These are phyloP conservation scores for Cremastinae sp. DNA, from an alignment of 2,888 invertebrate species.

Conservation along the genomic window DNA sequence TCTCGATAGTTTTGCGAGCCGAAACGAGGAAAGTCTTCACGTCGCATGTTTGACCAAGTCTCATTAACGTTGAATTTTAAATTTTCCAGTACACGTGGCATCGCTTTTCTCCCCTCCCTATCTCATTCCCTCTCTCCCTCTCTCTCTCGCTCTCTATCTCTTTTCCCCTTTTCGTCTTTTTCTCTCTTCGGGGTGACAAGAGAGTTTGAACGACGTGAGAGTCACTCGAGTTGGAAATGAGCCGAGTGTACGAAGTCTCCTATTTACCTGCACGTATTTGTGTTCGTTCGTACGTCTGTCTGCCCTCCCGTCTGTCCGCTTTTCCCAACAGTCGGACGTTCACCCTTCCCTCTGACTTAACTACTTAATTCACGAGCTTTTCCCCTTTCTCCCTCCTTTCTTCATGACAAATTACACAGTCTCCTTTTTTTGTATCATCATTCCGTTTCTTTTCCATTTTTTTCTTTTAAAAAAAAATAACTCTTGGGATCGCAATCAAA, in stretches of 20 bases:
- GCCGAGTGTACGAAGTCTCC: constrained; percentile 46
- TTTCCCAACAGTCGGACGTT: constrained; percentile 52
- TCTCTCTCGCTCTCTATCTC: constrained; percentile 29
- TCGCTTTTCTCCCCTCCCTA: constrained; percentile 19
- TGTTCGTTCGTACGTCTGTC: background rate
- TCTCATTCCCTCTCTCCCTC: constrained; percentile 5
- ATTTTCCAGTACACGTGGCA: constrained; percentile 56
- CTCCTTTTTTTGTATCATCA: too few relatives aligned
- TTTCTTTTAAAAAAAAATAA: too few relatives aligned
- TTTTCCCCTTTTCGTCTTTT: too few relatives aligned
- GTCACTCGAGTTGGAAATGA: constrained; percentile 53
- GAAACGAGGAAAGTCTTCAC: constrained; percentile 34
- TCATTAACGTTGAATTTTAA: constrained; percentile 76
- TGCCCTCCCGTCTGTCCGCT: constrained; percentile 10
- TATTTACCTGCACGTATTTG: constrained; percentile 17
- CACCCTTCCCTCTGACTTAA: constrained; percentile 50
- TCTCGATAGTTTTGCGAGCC: constrained; percentile 45
- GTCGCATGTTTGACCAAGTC: constrained; percentile 70
- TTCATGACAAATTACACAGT: constrained; percentile 19
- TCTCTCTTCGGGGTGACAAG: constrained; percentile 7
- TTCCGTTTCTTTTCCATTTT: too few relatives aligned
- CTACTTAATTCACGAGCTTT: constrained; percentile 55
- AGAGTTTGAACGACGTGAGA: constrained; percentile 52
- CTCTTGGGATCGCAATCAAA: too few relatives aligned
- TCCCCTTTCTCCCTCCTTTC: constrained; percentile 32